Evolutionary conservation across 2,888 invertebrate genomes (phyloP).

Genomic region (Rhagonycha fulva): DNA sequence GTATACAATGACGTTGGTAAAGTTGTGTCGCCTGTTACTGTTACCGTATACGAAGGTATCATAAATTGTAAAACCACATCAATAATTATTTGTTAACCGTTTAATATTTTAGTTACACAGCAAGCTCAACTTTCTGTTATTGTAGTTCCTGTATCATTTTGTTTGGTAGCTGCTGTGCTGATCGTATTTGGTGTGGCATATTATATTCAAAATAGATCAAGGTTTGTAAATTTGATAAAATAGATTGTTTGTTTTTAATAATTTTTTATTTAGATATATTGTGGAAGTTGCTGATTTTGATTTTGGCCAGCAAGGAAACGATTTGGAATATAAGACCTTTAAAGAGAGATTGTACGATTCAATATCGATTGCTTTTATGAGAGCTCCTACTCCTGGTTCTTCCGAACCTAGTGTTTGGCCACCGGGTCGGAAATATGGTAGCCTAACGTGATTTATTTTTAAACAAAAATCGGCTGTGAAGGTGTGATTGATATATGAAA

Average conservation of each 20-base stretch:
- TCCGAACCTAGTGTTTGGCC: slow-evolving; percentile 53
- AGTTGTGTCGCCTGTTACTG: slow-evolving; percentile 69
- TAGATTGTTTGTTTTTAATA: background rate
- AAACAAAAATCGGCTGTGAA: background rate
- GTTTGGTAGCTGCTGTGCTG: slow-evolving; percentile 78
- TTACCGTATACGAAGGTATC: slow-evolving; percentile 85
- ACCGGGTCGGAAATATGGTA: slow-evolving; percentile 60
- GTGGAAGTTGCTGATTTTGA: slow-evolving; percentile 92
- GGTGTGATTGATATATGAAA: background rate
- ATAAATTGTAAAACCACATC: background rate
- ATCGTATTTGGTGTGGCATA: slow-evolving; percentile 88
- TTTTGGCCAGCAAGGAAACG: slow-evolving; percentile 78
- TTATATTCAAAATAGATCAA: slow-evolving; percentile 79
- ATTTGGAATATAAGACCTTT: slow-evolving; percentile 88
- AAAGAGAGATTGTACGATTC: slow-evolving; percentile 80
- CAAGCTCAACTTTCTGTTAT: slow-evolving; percentile 87
- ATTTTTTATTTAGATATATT: slow-evolving; percentile 64
- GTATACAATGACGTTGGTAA: slow-evolving; percentile 78
- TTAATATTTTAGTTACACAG: slow-evolving; percentile 64
- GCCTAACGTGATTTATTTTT: slow-evolving; percentile 48
- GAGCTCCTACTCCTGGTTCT: slow-evolving; percentile 44
- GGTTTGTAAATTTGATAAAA: slow-evolving; percentile 55
- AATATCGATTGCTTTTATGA: slow-evolving; percentile 64
- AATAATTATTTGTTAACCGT: background rate
- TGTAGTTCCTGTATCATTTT: slow-evolving; percentile 83